These are phyloP conservation scores for Amphibalanus amphitrite DNA, from an alignment of 1,140 invertebrate species.

Conservation along the genomic window DNA sequence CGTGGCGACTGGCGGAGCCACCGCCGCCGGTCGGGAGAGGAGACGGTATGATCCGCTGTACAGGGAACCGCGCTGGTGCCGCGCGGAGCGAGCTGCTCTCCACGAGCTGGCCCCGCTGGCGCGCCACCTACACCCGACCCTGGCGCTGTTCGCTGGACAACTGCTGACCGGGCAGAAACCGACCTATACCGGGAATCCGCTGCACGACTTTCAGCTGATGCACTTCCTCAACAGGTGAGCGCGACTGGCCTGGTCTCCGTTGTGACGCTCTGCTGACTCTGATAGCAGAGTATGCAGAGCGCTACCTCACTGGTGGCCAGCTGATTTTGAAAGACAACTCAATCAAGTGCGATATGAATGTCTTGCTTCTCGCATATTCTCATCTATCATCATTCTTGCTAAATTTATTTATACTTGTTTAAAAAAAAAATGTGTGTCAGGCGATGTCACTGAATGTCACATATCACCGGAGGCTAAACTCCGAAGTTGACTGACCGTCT, in stretches of 20 bases:
- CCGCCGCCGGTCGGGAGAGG: no score
- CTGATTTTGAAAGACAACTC: no score
- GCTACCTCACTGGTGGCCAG: neutral
- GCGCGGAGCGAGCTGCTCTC: neutral
- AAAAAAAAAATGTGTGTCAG: neutral
- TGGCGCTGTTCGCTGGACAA: neutral
- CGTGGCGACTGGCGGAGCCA: neutral
- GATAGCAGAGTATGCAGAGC: neutral
- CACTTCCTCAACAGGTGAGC: neutral
- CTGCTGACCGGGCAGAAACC: neutral
- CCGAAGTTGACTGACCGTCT: neutral
- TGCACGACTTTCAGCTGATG: neutral
- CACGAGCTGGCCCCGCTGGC: neutral
- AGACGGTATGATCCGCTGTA: neutral
- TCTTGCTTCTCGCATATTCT: no score
- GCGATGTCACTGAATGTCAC: neutral
- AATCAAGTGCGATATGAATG: no score
- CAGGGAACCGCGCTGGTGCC: neutral
- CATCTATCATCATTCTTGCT: no score
- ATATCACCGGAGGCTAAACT: neutral
- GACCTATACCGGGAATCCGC: neutral
- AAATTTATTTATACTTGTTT: neutral
- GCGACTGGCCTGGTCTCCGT: neutral
- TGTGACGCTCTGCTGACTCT: neutral
- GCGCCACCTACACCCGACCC: neutral